phyloP scores from a whole-genome alignment of 1,140 invertebrate species.

The Danaus plexippus region DNA sequence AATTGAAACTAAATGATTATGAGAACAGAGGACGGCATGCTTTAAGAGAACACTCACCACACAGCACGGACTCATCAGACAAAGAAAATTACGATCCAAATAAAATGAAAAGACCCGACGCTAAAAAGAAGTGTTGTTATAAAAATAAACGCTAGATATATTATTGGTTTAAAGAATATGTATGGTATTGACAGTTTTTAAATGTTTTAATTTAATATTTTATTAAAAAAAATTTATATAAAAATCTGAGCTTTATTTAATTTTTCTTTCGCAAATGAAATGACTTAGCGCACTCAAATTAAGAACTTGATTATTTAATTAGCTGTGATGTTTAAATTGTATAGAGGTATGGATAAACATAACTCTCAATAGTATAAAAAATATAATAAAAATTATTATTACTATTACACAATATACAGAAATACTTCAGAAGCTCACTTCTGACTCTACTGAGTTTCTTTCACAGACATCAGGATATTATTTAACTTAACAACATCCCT shows the following conservation, averaged over 20 bases:
- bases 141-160: conserved; percentile 28
- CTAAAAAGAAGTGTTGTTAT: conserved; percentile 29
- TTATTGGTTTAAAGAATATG: conserved; percentile 2
- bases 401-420: too few species aligned
- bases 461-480: too few species aligned
- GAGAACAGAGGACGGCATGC: conserved; percentile 22
- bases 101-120: conserved; percentile 33
- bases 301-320: too few species aligned
- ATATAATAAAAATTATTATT: too few species aligned
- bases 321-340: background rate
- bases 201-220: conserved; percentile 2
- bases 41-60: conserved; percentile 35
- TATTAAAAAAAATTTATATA: conserved; percentile 3
- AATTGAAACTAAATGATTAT: conserved; percentile 27
- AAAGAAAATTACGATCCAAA: conserved; percentile 64
- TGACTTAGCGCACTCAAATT: too few species aligned
- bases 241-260: background rate
- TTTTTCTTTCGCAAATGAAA: too few species aligned
- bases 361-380: too few species aligned
- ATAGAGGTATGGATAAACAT: too few species aligned
- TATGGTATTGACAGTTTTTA: conserved; percentile 4
- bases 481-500: too few species aligned
- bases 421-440: too few species aligned
- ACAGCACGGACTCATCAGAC: conserved; percentile 57
- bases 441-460: too few species aligned